phyloP scores from a whole-genome alignment of 1,140 invertebrate genomes.

The Zaprionus camerounensis region DNA sequence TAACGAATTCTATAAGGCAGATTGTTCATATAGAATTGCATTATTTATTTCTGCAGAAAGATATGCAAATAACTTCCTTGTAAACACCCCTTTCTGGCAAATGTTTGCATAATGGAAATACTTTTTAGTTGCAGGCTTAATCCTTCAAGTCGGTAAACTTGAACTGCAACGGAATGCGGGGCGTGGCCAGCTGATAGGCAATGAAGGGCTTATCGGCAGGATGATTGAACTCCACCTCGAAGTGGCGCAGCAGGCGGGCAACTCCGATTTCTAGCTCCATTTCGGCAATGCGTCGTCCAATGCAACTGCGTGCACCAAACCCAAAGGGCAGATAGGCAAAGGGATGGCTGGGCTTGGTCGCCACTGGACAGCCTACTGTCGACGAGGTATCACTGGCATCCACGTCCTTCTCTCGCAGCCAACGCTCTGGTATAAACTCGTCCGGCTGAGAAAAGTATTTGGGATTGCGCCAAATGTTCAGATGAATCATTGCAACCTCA shows the following conservation, averaged over 20 bases:
- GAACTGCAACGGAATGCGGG: slow-evolving; percentile 57
- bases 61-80: not conserved
- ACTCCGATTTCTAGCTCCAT: slow-evolving; percentile 88
- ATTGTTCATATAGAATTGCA: too few species aligned
- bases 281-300: slow-evolving; percentile 88
- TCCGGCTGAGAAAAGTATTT: slow-evolving; percentile 85
- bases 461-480: slow-evolving; percentile 81
- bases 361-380: not conserved
- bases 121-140: not conserved
- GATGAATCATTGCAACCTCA: slow-evolving; percentile 84
- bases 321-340: slow-evolving; percentile 87
- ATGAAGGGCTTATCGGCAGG: slow-evolving; percentile 50
- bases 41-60: too few species aligned
- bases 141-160: slow-evolving; percentile 49
- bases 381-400: not conserved
- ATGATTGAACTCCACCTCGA: slow-evolving; percentile 85
- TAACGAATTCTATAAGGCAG: too few species aligned
- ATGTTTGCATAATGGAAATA: not conserved
- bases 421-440: slow-evolving; percentile 86
- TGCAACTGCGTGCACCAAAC: slow-evolving; percentile 86
- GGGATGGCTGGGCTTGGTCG: slow-evolving; percentile 85
- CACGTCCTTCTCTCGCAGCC: slow-evolving; percentile 76
- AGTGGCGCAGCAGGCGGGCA: slow-evolving; percentile 86
- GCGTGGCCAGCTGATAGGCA: slow-evolving; percentile 41
- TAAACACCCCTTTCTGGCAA: not conserved